Percentiles rank a stretch among this genome's conserved stretches.
Evolutionary conservation across 2,888 invertebrate genomes (phyloP).

Genomic region (Drosophila limbata): DNA sequence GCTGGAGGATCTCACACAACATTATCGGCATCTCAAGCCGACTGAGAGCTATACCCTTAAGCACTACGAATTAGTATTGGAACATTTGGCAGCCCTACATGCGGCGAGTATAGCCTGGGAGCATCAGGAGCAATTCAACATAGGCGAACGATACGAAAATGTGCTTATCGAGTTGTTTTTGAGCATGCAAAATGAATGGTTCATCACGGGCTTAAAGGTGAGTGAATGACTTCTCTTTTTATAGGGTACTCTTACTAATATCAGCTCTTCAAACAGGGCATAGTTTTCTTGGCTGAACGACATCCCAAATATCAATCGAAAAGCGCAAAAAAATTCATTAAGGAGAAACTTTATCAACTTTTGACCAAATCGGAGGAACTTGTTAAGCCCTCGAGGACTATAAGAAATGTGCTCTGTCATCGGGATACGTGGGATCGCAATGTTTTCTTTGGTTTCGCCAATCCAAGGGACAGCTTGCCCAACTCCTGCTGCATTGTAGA

Average conservation of each 20-base stretch:
- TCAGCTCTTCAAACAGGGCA: slow-evolving; percentile 55
- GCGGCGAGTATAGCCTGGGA: slow-evolving; percentile 81
- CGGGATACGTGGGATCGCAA: slow-evolving; percentile 84
- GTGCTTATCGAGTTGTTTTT: slow-evolving; percentile 66
- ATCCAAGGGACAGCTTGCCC: slow-evolving; percentile 74
- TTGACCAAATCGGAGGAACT: slow-evolving; percentile 64
- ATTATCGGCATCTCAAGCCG: slow-evolving; percentile 57
- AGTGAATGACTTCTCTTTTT: not conserved
- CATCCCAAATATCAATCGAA: slow-evolving; percentile 75
- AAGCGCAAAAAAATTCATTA: slow-evolving; percentile 65
- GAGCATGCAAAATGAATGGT: slow-evolving; percentile 74
- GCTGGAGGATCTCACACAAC: slow-evolving; percentile 73
- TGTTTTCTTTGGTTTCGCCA: slow-evolving; percentile 78
- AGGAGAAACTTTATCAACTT: slow-evolving; percentile 61
- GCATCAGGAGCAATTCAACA: slow-evolving; percentile 61
- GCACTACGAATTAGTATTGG: slow-evolving; percentile 68
- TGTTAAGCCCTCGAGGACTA: slow-evolving; percentile 74
- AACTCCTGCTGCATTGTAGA: slow-evolving; percentile 86
- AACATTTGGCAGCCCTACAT: slow-evolving; percentile 74
- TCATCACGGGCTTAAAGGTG: slow-evolving; percentile 73
- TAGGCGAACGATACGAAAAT: slow-evolving; percentile 63
- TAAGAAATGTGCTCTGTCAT: slow-evolving; percentile 86
- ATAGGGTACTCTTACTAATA: not conserved
- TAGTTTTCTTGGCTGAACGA: slow-evolving; percentile 71
- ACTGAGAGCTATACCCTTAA: slow-evolving; percentile 51